phyloP scores from a whole-genome alignment of 2,113 vertebrate genomes.

The Urocolius indicus region DNA sequence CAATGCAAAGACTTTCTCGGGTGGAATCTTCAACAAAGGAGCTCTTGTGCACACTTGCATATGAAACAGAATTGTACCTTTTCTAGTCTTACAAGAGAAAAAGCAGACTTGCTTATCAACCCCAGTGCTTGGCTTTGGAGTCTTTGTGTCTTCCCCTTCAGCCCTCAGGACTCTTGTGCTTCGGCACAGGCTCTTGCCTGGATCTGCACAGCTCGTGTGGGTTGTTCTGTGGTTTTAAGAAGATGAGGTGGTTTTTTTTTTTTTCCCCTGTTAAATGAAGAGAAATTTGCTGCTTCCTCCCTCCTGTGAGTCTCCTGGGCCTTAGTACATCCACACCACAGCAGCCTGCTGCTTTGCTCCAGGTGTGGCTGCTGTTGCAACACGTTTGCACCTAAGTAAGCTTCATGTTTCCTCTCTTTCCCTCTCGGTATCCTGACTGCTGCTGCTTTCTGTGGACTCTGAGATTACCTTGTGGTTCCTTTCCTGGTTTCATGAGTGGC shows the following conservation, averaged over 20 bases:
- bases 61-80: slow-evolving; percentile 18
- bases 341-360: neutral
- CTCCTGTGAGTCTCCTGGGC: neutral
- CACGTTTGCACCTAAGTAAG: neutral
- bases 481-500: neutral
- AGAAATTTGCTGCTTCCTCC: neutral
- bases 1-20: slow-evolving; percentile 41
- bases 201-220: neutral
- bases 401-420: neutral
- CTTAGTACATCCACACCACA: no score
- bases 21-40: neutral
- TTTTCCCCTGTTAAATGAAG: neutral
- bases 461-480: neutral
- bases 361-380: neutral
- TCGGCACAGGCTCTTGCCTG: neutral
- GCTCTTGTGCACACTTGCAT: slow-evolving; percentile 26
- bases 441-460: neutral
- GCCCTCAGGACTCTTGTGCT: neutral
- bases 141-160: neutral
- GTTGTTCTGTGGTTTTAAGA: neutral
- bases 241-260: no score
- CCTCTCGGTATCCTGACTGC: neutral
- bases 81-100: slow-evolving; percentile 44
- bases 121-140: neutral
- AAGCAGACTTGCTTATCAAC: slow-evolving; percentile 42